Base-by-base conservation (phyloP, 53 echinoderm and acorn worm species). In the Arbacia lixula region DNA sequence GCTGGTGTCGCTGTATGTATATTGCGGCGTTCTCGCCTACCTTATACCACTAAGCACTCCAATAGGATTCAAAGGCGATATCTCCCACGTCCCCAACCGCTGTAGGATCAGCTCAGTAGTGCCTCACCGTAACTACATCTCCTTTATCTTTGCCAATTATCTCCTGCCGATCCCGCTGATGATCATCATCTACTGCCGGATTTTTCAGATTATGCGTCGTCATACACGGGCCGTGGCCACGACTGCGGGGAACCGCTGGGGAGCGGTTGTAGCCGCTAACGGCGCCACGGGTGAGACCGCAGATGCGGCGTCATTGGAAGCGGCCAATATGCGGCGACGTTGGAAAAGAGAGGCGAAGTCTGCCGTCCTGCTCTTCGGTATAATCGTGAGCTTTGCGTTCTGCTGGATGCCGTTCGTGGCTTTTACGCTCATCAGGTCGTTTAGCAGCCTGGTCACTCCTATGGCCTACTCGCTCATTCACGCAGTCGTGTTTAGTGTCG, bases 151-250 rank as follows among this genome's bases (percentile, higher is more conserved):
- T 32, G 40, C 60, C 60, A 77, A 77, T 40, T 26, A 22, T 20
- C 39, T 77, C 24, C n/a, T 58, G 26, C 78, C 78, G 16, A 76
- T 77, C 20, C 78, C 78, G 12, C 37, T 27, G 58, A 77, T 77
- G 78, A 77, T 77, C 31, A 77, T 77, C 38, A 60, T 77, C 39
- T 77, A 77, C 40, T 57, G 60, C 40, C 78, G 78, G 35, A 77
- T 77, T 40, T 77, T 21, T 58, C 17, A n/a, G 16, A 60, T 77
- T 26, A 6, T 77, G 27, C 78, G 78, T 77, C 78, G 60, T 20
- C 78, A 77, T 39, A 37, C 40, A 25, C 78, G 78, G 16, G 40
- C 78, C 35, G 60, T 77, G 3, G 10, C 60, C 5, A n/a, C 35
- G 28, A 36, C 43, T 39, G 0, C 68, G 16, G 21, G 27, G 6